Percentiles rank a stretch among this genome's conserved stretches.
Evolutionary conservation across 1,140 invertebrate species (phyloP).

Genomic region (Acarapis woodi): DNA sequence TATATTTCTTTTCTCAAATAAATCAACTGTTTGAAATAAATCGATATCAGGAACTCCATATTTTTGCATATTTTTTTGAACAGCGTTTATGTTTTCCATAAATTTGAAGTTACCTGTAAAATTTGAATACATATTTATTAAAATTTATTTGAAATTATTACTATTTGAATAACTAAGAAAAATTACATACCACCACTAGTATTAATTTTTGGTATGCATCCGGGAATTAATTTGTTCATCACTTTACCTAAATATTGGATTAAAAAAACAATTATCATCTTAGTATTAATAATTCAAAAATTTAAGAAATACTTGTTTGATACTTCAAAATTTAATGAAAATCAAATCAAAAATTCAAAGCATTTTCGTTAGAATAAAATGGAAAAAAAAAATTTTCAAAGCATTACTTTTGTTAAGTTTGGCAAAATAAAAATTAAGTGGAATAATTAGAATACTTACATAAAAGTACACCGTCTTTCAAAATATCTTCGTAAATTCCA

Average conservation of each 20-base stretch:
- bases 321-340: neutral
- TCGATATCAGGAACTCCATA: conserved; percentile 68
- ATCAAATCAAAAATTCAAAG: neutral
- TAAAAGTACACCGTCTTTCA: conserved; percentile 62
- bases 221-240: conserved; percentile 59
- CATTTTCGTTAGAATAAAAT: neutral
- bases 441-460: conserved; percentile 29
- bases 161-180: too few species aligned
- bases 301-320: neutral
- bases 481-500: conserved; percentile 50
- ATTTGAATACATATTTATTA: too few species aligned
- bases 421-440: neutral
- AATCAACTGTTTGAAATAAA: conserved; percentile 72
- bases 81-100: conserved; percentile 85
- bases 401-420: neutral
- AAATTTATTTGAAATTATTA: too few species aligned
- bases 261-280: neutral
- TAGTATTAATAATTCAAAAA: neutral
- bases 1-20: conserved; percentile 78
- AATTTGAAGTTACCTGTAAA: conserved; percentile 78
- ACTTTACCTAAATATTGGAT: too few species aligned
- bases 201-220: conserved; percentile 53
- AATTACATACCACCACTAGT: conserved; percentile 49
- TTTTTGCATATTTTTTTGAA: conserved; percentile 51
- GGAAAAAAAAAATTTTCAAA: neutral